Evolutionary conservation across 2,888 invertebrate species (phyloP), one percentile per base, ranked within the genome.

Genomic region (Acanthoscelides obtectus): DNA sequence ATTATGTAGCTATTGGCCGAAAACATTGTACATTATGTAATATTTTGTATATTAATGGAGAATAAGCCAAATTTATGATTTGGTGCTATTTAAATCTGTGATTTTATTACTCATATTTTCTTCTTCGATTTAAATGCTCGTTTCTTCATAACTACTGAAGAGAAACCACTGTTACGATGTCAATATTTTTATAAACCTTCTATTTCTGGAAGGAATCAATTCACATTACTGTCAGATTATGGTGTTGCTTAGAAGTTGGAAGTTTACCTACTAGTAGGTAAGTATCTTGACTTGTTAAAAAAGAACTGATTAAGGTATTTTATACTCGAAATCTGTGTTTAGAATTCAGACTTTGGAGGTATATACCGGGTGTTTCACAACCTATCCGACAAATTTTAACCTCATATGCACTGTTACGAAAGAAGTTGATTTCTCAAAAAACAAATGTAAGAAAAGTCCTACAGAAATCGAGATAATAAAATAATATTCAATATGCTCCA

Each of bases 11-110:
- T 17, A 45, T 45, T 45, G 45, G 45, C 3, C 45, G 45, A 45
- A 45, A 45, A 12, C 17, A 6, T 25, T 25, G 45, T 45, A 45
- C 45, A 45, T 76, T 76, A 68, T 80, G 79, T 79, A 79, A 79
- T 78, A 78, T 77, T 77, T 73, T 79, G 79, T 79, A 78, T 75
- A 78, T 74, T 75, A 20, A 67, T 20, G 21, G 22, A 22, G 67
- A 22, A 27, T 27, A 80, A 83, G 82, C 84, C 84, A 84, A 84
- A 84, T 83, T 83, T 83, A 81, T 81, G 78, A 83, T 85, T 85
- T 85, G 85, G 85, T 85, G 84, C 85, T 85, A 85, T 82, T 83
- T 80, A 79, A 83, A 84, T 82, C 85, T 85, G 85, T 85, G 85
- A 85, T 85, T 85, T 77, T 75, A 74, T 75, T 79, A 76, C 74